These are phyloP conservation scores for Agrotis ipsilon DNA, from an alignment of 2,888 invertebrate species.

Conservation along the genomic window DNA sequence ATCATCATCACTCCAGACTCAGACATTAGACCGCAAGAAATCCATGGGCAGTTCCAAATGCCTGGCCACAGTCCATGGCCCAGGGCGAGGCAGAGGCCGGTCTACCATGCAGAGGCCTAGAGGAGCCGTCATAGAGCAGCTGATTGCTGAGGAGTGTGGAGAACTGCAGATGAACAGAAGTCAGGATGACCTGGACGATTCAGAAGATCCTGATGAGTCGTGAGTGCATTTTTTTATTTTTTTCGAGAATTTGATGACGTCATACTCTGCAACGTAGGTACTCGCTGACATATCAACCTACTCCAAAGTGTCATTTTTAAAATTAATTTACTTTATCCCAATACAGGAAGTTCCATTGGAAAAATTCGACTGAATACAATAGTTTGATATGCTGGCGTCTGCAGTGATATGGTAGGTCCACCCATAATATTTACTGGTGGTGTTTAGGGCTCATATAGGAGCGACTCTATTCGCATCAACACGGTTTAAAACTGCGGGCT, in stretches of 20 bases:
- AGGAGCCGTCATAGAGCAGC: conserved; percentile 84
- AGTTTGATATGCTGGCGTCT: no score
- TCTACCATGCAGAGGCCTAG: conserved; percentile 82
- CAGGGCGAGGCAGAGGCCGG: conserved; percentile 78
- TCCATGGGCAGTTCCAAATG: conserved; percentile 79
- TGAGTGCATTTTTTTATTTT: conserved; percentile 65
- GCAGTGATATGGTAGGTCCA: no score
- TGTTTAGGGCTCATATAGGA: no score
- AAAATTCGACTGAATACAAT: no score
- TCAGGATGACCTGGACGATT: conserved; percentile 91
- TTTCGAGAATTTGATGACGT: no score
- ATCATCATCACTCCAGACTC: conserved; percentile 88
- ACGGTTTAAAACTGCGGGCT: no score
- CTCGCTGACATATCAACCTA: no score
- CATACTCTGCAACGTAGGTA: neutral
- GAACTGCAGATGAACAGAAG: conserved; percentile 84
- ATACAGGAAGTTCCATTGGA: no score
- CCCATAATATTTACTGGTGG: no score
- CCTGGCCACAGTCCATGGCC: conserved; percentile 85
- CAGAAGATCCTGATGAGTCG: conserved; percentile 91
- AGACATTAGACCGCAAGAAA: conserved; percentile 85
- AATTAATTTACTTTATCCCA: no score
- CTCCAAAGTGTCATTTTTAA: no score
- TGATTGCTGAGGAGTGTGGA: conserved; percentile 88
- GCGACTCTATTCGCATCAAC: no score